Percentiles rank a stretch among this genome's conserved stretches.
Evolutionary conservation across 2,888 invertebrate species (phyloP).

Genomic region (Hydropsyche betteni): DNA sequence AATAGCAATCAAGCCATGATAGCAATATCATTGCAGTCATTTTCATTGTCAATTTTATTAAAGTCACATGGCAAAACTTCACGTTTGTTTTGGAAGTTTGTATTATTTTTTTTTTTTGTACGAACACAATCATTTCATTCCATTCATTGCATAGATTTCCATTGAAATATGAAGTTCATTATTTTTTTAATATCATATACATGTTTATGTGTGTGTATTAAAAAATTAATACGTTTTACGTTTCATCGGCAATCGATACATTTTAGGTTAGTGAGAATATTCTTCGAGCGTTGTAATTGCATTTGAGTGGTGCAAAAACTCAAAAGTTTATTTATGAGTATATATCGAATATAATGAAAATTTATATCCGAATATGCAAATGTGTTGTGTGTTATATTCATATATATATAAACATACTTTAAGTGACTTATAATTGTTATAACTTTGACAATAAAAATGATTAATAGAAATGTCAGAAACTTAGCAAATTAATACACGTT

Average conservation of each 20-base stretch:
- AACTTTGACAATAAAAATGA: conserved; percentile 42
- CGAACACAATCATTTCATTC: neutral
- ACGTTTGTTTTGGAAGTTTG: too few species aligned
- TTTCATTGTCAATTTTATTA: conserved; percentile 25
- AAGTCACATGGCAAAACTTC: neutral
- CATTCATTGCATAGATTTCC: neutral
- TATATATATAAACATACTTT: conserved; percentile 4
- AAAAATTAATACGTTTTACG: too few species aligned
- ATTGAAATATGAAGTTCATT: too few species aligned
- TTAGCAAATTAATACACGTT: conserved; percentile 34
- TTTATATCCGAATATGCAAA: neutral
- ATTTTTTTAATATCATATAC: too few species aligned
- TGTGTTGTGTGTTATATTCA: conserved; percentile 26
- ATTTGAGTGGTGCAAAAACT: neutral
- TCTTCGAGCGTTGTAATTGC: conserved; percentile 17
- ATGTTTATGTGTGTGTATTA: too few species aligned
- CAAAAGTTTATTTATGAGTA: too few species aligned
- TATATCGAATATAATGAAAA: too few species aligned
- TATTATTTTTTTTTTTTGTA: too few species aligned
- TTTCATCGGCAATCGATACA: neutral
- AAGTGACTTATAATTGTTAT: conserved; percentile 41
- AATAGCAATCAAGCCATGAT: too few species aligned
- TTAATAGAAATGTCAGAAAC: conserved; percentile 34
- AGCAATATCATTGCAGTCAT: neutral
- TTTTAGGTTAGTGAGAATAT: conserved; percentile 29